Conservation (phyloP, 1,140 invertebrate species). For the Drosophila fuyamai region DNA sequence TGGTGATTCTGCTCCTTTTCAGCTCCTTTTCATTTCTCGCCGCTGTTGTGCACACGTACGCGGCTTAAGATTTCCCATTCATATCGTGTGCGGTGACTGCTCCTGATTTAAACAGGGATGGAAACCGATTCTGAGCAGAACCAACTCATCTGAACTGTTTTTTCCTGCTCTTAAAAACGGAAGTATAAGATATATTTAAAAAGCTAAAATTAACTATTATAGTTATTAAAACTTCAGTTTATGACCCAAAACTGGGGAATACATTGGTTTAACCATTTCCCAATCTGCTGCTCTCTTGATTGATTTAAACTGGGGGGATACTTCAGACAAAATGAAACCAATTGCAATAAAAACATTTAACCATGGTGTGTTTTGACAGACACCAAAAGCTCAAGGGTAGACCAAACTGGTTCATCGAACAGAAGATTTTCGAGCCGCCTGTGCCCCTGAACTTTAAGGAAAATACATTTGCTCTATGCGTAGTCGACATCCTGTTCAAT, state of each 20-base stretch:
- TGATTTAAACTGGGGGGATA: no score
- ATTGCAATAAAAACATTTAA: no score
- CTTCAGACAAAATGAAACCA: no score
- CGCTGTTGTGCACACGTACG: conserved; percentile 64
- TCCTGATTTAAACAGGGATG: conserved; percentile 53
- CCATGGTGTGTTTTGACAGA: no score
- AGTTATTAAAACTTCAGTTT: no score
- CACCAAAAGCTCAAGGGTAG: no score
- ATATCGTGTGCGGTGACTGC: conserved; percentile 57
- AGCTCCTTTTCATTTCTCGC: conserved; percentile 29
- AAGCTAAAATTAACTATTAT: no score
- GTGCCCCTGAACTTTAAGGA: conserved; percentile 5
- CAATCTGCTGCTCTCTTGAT: no score
- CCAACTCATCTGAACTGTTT: background rate
- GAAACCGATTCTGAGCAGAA: background rate
- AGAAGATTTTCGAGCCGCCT: background rate
- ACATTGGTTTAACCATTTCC: no score
- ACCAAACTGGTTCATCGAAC: background rate
- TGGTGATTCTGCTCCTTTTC: conserved; percentile 40
- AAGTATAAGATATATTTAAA: no score
- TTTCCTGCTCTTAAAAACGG: no score
- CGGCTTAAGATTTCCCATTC: conserved; percentile 76
- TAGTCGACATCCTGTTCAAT: conserved; percentile 69
- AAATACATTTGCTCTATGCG: conserved; percentile 19
- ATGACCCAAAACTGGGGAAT: no score